Percentiles rank a stretch among this genome's conserved stretches.
Conservation (phyloP, 1,140 invertebrate genomes). For the Saccostrea glomerata region DNA sequence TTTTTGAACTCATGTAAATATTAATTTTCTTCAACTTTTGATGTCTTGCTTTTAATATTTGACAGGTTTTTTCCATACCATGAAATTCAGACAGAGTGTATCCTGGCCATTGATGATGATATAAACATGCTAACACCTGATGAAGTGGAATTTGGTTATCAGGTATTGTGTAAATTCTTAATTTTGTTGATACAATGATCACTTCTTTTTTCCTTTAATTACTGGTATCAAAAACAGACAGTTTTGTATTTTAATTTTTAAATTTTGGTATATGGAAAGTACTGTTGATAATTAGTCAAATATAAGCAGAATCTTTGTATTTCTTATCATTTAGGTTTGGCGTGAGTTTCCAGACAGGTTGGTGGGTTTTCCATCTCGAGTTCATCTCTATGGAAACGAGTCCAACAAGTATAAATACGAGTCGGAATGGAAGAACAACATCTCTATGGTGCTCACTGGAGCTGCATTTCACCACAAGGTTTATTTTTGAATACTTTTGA, state of each 20-base stretch:
- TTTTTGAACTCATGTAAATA: no score
- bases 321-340: slow-evolving; percentile 88
- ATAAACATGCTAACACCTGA: slow-evolving; percentile 97
- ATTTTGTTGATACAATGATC: no score
- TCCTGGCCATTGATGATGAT: slow-evolving; percentile 98
- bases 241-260: no score
- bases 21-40: background rate
- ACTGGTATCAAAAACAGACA: no score
- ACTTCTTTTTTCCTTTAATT: no score
- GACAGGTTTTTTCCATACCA: slow-evolving; percentile 96
- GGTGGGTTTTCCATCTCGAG: slow-evolving; percentile 96
- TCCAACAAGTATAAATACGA: slow-evolving; percentile 92
- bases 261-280: no score
- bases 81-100: slow-evolving; percentile 97
- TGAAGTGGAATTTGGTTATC: slow-evolving; percentile 98
- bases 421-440: slow-evolving; percentile 98
- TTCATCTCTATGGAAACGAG: slow-evolving; percentile 78
- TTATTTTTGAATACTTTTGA: slow-evolving; percentile 32
- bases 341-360: slow-evolving; percentile 96
- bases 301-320: no score
- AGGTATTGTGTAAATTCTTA: slow-evolving; percentile 80
- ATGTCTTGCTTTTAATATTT: slow-evolving; percentile 27
- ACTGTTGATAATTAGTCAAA: no score
- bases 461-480: slow-evolving; percentile 98
- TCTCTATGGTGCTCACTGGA: slow-evolving; percentile 98